phyloP scores from a whole-genome alignment of 2,888 invertebrate genomes.

The Leptarthrus brevirostris region DNA sequence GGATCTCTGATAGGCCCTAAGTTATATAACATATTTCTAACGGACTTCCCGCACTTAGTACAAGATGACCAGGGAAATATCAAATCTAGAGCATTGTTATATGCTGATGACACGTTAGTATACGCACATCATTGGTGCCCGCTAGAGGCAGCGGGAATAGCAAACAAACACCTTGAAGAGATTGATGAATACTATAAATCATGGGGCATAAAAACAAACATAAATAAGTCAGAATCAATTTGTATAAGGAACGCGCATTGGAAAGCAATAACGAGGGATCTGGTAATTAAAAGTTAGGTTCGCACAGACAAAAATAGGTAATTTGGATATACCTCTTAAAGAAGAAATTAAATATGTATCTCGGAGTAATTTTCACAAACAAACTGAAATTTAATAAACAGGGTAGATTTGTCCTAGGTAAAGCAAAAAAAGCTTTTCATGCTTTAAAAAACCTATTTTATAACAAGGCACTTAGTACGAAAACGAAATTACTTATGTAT shows the following conservation, averaged over 20 bases:
- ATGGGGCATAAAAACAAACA: neutral
- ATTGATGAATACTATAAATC: neutral
- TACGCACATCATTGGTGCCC: neutral
- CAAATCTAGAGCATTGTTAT: neutral
- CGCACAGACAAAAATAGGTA: neutral
- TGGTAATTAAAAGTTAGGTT: neutral
- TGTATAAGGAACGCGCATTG: neutral
- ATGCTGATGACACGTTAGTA: conserved; percentile 30
- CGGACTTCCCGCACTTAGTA: neutral
- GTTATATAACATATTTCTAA: conserved; percentile 31
- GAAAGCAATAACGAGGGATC: neutral
- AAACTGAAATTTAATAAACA: neutral
- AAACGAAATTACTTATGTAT: conserved; percentile 33
- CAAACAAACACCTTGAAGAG: neutral
- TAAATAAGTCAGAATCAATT: neutral
- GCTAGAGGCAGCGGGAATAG: neutral
- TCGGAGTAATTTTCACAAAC: neutral
- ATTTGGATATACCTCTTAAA: neutral
- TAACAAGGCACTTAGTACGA: neutral
- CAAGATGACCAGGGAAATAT: neutral
- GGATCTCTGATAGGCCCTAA: conserved; percentile 23
- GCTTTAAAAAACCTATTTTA: too few relatives aligned
- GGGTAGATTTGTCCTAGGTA: too few relatives aligned
- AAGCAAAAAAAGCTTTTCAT: too few relatives aligned
- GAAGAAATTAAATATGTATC: neutral